Percentiles rank a stretch among this genome's conserved stretches.
Evolutionary conservation across 2,113 vertebrate genomes (phyloP).

Genomic region (Nannobrachium achirus): DNA sequence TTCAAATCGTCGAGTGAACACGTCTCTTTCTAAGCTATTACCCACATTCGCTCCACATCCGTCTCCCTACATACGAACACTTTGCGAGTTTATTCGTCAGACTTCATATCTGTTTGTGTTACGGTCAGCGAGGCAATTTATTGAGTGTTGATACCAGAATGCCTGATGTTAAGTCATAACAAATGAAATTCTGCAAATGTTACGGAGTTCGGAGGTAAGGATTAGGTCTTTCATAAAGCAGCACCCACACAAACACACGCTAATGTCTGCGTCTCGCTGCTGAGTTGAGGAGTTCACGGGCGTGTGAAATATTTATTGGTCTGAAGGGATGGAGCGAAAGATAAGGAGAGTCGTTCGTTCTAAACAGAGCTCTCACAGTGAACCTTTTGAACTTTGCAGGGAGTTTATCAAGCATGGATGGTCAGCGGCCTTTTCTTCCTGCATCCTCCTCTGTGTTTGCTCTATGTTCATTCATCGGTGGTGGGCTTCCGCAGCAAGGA

Average conservation of each 20-base stretch:
- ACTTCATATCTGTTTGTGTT: neutral
- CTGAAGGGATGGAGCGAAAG: conserved; percentile 26
- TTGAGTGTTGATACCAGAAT: conserved; percentile 2
- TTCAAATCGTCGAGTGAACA: conserved; percentile 32
- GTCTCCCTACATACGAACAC: neutral
- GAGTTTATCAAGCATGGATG: conserved; percentile 10
- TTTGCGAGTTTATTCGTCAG: neutral
- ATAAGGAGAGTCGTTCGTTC: conserved; percentile 7
- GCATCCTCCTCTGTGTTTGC: neutral
- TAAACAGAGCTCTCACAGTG: conserved; percentile 8
- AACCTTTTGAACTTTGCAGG: conserved; percentile 25
- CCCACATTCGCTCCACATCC: neutral
- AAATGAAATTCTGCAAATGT: conserved; percentile 3
- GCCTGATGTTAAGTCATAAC: neutral
- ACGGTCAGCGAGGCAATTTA: neutral
- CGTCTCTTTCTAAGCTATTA: neutral
- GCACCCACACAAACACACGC: conserved; percentile 11
- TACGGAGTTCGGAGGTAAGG: neutral
- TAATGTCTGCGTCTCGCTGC: conserved; percentile 1
- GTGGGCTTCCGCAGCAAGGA: neutral
- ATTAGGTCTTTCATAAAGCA: neutral
- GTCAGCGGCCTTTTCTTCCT: neutral
- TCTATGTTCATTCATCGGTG: neutral
- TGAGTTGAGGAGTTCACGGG: conserved; percentile 39
- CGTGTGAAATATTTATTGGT: conserved; percentile 38